Evolutionary conservation across 2,888 invertebrate genomes (phyloP).

Genomic region (Pardosa pseudoannulata): DNA sequence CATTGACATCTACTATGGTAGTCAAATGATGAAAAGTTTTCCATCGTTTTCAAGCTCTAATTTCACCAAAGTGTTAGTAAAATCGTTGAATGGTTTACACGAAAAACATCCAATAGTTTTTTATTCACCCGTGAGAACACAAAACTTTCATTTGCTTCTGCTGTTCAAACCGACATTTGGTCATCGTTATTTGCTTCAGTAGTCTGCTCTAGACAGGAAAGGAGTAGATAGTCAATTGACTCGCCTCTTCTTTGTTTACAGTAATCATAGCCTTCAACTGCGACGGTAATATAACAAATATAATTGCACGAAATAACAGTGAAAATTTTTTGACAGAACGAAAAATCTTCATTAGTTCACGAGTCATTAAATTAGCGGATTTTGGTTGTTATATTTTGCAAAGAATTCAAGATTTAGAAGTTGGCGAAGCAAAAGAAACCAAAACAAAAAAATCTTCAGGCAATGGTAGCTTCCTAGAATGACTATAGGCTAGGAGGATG

Average conservation of each 20-base stretch:
- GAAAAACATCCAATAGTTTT: conserved; percentile 16
- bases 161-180: conserved; percentile 34
- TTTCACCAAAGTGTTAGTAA: conserved; percentile 18
- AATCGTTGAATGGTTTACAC: conserved; percentile 7
- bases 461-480: conserved; percentile 66
- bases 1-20: conserved; percentile 33
- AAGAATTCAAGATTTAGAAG: conserved; percentile 40
- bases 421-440: conserved; percentile 40
- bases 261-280: conserved; percentile 52
- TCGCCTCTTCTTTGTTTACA: conserved; percentile 59
- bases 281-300: not conserved
- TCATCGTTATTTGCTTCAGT: conserved; percentile 67
- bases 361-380: conserved; percentile 24
- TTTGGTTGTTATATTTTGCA: conserved; percentile 57
- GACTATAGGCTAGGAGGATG: conserved; percentile 60
- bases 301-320: not conserved
- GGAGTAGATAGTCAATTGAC: conserved; percentile 57
- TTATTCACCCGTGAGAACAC: conserved; percentile 30
- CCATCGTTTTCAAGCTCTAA: conserved; percentile 24
- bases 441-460: conserved; percentile 19
- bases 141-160: conserved; percentile 56
- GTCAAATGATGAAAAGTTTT: conserved; percentile 9
- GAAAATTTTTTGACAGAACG: not conserved
- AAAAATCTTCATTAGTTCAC: conserved; percentile 51
- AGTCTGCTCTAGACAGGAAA: conserved; percentile 64